Base-by-base conservation (phyloP, 2,888 invertebrate species). In the Actias luna region DNA sequence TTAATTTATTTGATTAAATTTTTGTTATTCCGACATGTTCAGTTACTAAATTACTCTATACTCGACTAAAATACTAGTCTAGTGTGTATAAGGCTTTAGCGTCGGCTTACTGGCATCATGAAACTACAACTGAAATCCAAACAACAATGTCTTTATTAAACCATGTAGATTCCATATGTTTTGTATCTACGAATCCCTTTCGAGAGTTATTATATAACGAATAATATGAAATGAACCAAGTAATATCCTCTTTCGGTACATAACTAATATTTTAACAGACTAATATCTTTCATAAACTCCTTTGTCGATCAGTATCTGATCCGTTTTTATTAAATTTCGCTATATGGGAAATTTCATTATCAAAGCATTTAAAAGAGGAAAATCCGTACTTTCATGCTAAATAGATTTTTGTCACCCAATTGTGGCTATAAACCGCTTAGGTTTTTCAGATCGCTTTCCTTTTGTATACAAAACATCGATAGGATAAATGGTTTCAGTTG, bases 281-380 rank as follows among this genome's bases (percentile, higher is more conserved):
- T 50, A 50, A 50, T 25, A 50, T 65, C 64, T 67, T 64, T 63
- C 65, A 65, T 59, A 52, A 67, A 69, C 60, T 67, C 66, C 66
- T 63, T 61, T 59, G 55, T 62, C 62, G 67, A 65, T 63, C 63
- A 66, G 64, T 60, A 46, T 63, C n/a, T 68, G 69, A 72, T 70
- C 72, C 68, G 64, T 59, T 68, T 67, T 69, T 72, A 72, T 70
- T 70, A 70, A 69, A 65, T 35, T 39, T 63, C 50, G 46, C 42
- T 62, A 55, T 52, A 55, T 58, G 29, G 29, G 10, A 62, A n/a
- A 59, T 58, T 52, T 27, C 5, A 1, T 66, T 61, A 66, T 70
- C 63, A 35, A 29, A 55, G 61, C 61, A 65, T 63, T 58, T 33
- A 10, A 29, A 22, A 58, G 61, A 31, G 25, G 18, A 25, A 55